These are phyloP conservation scores for Campylomormyrus tamandua DNA, from an alignment of 2,113 vertebrate species.

Conservation along the genomic window DNA sequence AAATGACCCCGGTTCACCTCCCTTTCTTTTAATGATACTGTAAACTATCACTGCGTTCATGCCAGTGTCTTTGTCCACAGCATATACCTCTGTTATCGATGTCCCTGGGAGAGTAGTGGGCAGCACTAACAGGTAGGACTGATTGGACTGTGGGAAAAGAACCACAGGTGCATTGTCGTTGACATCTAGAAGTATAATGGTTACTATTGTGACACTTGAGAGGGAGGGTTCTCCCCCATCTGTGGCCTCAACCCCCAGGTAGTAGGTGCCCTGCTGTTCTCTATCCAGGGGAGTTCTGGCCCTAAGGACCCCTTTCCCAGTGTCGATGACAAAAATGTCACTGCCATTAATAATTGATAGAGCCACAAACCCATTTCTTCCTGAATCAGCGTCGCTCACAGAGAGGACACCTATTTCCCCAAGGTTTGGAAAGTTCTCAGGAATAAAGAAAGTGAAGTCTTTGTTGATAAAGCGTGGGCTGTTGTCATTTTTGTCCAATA, in stretches of 20 bases:
- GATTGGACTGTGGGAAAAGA: slow-evolving; percentile 93
- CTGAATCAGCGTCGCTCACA: slow-evolving; percentile 86
- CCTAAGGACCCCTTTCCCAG: slow-evolving; percentile 81
- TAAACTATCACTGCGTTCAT: slow-evolving; percentile 98
- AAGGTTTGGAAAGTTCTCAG: slow-evolving; percentile 92
- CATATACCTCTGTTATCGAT: slow-evolving; percentile 92
- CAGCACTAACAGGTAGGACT: slow-evolving; percentile 88
- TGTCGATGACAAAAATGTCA: slow-evolving; percentile 94
- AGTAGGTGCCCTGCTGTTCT: slow-evolving; percentile 90
- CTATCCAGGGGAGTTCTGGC: slow-evolving; percentile 86
- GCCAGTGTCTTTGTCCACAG: slow-evolving; percentile 91
- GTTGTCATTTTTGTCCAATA: slow-evolving; percentile 95
- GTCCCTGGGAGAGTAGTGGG: slow-evolving; percentile 90
- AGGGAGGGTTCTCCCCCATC: slow-evolving; percentile 85
- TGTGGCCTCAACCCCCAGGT: slow-evolving; percentile 84
- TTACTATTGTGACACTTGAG: slow-evolving; percentile 87
- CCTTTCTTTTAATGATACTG: slow-evolving; percentile 90
- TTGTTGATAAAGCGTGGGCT: slow-evolving; percentile 95
- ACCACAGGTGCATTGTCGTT: slow-evolving; percentile 95
- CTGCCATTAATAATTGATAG: slow-evolving; percentile 90
- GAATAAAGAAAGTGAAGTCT: slow-evolving; percentile 96
- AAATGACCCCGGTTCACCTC: slow-evolving; percentile 81
- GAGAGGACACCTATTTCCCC: slow-evolving; percentile 94
- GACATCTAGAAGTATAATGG: slow-evolving; percentile 86
- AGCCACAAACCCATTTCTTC: slow-evolving; percentile 89